Conservation (phyloP, 1,140 invertebrate genomes). For the Lordiphosa stackelbergi region DNA sequence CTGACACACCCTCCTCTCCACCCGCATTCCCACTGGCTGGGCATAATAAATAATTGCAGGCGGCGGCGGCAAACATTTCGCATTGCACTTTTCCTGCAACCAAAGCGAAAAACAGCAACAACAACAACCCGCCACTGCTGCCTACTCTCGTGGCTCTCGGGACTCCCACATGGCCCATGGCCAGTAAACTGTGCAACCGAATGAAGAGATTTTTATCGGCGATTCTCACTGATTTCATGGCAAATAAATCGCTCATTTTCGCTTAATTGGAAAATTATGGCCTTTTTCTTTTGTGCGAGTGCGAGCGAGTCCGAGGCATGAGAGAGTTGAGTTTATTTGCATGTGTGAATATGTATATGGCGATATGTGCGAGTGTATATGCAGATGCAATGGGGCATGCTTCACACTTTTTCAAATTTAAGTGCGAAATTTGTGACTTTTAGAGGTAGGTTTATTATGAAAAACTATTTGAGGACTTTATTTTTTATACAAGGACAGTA, state of each 20-base stretch:
- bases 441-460: too few species aligned
- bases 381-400: constrained; percentile 28
- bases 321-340: constrained; percentile 15
- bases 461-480: too few species aligned
- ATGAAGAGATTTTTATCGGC: constrained; percentile 77
- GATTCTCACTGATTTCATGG: constrained; percentile 78
- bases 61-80: constrained; percentile 66
- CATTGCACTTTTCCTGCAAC: constrained; percentile 68
- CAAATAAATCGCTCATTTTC: constrained; percentile 78
- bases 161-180: constrained; percentile 15
- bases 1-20: constrained; percentile 5
- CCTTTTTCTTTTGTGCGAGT: constrained; percentile 41
- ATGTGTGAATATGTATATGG: constrained; percentile 25
- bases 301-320: neutral
- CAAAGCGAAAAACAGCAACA: constrained; percentile 62
- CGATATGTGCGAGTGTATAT: constrained; percentile 2
- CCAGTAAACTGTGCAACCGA: constrained; percentile 46
- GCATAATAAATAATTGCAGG: constrained; percentile 72
- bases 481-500: too few species aligned
- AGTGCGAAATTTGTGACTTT: constrained; percentile 29
- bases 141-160: neutral
- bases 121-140: constrained; percentile 3
- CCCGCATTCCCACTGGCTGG: constrained; percentile 29
- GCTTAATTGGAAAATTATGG: constrained; percentile 78
- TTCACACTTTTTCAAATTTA: constrained; percentile 25